Evolutionary conservation across 1,140 invertebrate genomes (phyloP).

Genomic region (Leptoteleia sp.): DNA sequence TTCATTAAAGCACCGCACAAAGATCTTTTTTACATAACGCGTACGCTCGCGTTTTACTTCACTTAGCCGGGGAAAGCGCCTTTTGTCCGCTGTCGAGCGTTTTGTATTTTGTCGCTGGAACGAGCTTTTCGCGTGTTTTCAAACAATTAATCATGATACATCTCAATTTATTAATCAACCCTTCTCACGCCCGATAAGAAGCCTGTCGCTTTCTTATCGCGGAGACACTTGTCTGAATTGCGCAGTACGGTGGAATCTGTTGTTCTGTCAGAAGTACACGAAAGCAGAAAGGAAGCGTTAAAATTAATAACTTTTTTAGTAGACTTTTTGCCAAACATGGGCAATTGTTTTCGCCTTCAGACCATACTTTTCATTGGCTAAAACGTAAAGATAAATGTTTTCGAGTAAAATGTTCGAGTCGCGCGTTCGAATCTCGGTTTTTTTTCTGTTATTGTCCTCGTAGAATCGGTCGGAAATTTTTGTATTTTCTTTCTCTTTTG

Average conservation of each 20-base stretch:
- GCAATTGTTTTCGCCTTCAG: no score
- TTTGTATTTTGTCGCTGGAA: conserved; percentile 64
- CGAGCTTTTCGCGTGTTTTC: conserved; percentile 64
- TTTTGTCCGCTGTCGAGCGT: conserved; percentile 43
- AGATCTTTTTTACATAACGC: conserved; percentile 18
- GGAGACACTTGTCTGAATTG: conserved; percentile 24
- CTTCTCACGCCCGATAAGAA: conserved; percentile 31
- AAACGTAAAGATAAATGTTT: no score
- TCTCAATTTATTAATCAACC: conserved; percentile 51
- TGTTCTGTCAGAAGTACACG: conserved; percentile 27
- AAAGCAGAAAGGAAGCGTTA: conserved; percentile 11
- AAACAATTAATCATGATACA: conserved; percentile 55
- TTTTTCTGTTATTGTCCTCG: no score
- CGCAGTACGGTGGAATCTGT: conserved; percentile 4
- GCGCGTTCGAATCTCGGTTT: no score
- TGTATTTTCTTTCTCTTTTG: no score
- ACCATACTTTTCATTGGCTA: no score
- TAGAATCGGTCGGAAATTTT: no score
- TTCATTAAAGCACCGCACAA: conserved; percentile 23
- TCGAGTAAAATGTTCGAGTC: no score
- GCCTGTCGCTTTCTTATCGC: conserved; percentile 35
- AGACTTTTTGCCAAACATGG: no score
- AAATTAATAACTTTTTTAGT: conserved; percentile 19
- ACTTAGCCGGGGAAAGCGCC: conserved; percentile 22
- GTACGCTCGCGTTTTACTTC: conserved; percentile 14